Base-by-base conservation (phyloP, 2,888 invertebrate species). In the Aporophyla nigra region DNA sequence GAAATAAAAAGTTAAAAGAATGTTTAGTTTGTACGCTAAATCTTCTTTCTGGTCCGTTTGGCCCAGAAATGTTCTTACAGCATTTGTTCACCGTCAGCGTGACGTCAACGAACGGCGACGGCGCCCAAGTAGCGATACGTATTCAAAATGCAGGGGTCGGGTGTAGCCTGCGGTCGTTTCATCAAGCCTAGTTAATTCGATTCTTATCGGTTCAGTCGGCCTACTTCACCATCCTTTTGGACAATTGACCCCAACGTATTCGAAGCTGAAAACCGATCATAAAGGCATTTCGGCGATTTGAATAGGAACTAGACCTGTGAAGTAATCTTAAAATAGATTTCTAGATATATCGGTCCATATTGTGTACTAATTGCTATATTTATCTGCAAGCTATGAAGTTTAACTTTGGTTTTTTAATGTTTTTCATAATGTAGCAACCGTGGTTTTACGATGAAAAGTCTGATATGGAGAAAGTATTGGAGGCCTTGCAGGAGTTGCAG, bases 381-480 rank as follows among this genome's bases (percentile, higher is more conserved):
- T 40, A 51, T 14, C 6, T 27, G 10, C 24, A 43, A 21, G 14
- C 9, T 16, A 21, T 49, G 14, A 24, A 46, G 2, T 51, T 53
- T 61, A 49, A 21, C 21, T 62, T 51, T 46, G 69, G 54, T 51
- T 3, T 40, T 79, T 71, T 53, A 2, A 79, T 68, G 12, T 78
- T 68, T 82, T 66, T 56, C 67, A 78, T 77, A 53, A 59, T 54
- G 73, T 88, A 99, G 98, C 97, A 98, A 97, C 97, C 97, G 0
- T 98, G 98, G 97, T 93, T 98, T 27, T 97, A 98, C 84, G 98
- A 98, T 89, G 97, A 97, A 49, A 97, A 97, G 51, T 98, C 99
- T 0, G 97, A 98, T 76, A 97, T 97, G 51, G 97, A 97, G 14
- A 97, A 97, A 86, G 98, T 98, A 5, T 95, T 97, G 79, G 97